Evolutionary conservation across 2,888 invertebrate genomes (phyloP), one percentile per base, ranked within the genome.

Genomic region (Desoria tigrina): DNA sequence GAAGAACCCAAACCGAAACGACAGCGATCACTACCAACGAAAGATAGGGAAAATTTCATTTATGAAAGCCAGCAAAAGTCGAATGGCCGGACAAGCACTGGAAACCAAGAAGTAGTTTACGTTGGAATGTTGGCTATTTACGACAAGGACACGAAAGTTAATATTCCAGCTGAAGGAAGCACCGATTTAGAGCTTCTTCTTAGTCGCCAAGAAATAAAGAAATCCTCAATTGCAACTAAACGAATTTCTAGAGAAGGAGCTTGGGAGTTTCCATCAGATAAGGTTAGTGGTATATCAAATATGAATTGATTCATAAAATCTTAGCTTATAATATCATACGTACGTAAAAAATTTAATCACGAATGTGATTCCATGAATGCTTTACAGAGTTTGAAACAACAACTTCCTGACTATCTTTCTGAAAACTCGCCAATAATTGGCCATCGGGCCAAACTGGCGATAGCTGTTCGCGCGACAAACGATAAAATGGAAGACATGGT

Each of bases 41-140:
- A 68, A 45, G 74, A 71, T 54, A 57, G 68, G 23, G 74, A 73
- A 61, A 69, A 73, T 23, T 74, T 70, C 37, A 59, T 72, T 24
- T 72, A 73, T 39, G 62, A 67, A 4, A 42, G 61, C 16, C 51
- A 58, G 18, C 9, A 65, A 1, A 23, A 51, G 16, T 63, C 16
- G 21, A 58, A 57, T 18, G 54, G 45, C 26, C 51, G 18, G 26
- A 28, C 51, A 11, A 23, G 27, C 7, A 45, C 16, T n/a, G 39
- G 32, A 26, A 61, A 61, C 21, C 59, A 63, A 0, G 55, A 59
- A 2, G 11, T 65, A 24, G 61, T 64, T n/a, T 67, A 71, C 24
- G 51, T 65, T 7, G 73, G 73, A 28, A 63, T 69, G 24, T 24
- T 71, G 2, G 67, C 65, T 11, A 61, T 73, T 42, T 71, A 64